phyloP scores from a whole-genome alignment of 2,797 vertebrate genomes.

The Lophotriccus pileatus region DNA sequence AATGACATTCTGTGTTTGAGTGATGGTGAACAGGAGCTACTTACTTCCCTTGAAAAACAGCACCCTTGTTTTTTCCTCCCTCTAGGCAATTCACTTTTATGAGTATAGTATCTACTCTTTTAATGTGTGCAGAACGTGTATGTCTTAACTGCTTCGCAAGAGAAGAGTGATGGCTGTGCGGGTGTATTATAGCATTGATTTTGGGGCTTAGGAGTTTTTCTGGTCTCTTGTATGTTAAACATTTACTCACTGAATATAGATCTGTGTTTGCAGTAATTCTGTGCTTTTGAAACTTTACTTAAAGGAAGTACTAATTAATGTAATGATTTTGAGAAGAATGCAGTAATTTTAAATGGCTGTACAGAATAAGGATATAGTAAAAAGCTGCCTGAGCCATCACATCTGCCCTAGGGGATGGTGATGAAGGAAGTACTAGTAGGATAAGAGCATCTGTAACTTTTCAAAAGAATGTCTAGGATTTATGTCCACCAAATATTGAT shows the following conservation, averaged over 20 bases:
- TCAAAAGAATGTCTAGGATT: background rate
- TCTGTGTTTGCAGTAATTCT: background rate
- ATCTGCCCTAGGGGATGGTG: background rate
- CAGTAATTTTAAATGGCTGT: background rate
- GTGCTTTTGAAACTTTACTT: background rate
- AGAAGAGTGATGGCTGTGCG: background rate
- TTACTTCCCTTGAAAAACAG: background rate
- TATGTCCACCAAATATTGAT: background rate
- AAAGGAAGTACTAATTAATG: background rate
- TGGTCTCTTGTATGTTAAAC: background rate
- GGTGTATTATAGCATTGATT: background rate
- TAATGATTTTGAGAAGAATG: background rate
- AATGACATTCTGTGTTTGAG: background rate
- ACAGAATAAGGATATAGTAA: background rate
- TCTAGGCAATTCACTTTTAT: background rate
- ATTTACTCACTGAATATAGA: background rate
- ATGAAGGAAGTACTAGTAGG: background rate
- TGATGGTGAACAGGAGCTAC: background rate
- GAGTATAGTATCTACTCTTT: background rate
- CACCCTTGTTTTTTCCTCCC: background rate
- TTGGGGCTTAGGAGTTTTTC: background rate
- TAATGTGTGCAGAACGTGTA: background rate
- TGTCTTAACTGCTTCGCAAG: background rate
- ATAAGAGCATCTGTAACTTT: background rate
- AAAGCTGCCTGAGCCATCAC: background rate